Evolutionary conservation across 1,140 invertebrate species (phyloP), one percentile per base, ranked within the genome.

Genomic region (Drosophila ironensis): DNA sequence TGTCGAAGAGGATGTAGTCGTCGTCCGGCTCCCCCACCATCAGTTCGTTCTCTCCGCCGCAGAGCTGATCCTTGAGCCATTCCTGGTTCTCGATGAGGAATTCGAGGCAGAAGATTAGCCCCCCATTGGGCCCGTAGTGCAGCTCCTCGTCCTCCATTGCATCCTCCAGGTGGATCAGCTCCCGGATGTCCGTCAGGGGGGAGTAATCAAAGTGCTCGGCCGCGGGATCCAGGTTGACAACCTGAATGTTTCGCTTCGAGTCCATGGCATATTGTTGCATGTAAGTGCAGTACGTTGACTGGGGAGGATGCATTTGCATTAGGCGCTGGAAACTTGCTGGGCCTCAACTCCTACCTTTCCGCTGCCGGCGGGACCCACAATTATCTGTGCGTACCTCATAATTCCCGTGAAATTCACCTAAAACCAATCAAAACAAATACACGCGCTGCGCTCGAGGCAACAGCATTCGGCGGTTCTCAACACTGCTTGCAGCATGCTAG

Each of bases 1-100:
- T 99, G 91, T 99, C 98, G 90, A 99, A 99, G n/a, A 99, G 91
- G 45, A 99, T 94, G 88, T 99, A 99, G 91, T 99, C 98, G 69
- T 96, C 94, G 61, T 96, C 95, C 1, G 93, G 92, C 38, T 89
- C 87, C 2, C 73, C 87, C 3, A 87, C 48, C 52, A 82, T 82
- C 19, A 91, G 88, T 8, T 93, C 92, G 41, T 81, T 82, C 19
- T 78, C 70, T 9, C 77, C 84, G 4, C 87, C 88, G 8, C 93
- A 94, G 8, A 98, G 90, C 87, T 97, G 93, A 42, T 98, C 96
- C 76, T 95, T 93, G 4, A 99, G 90, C 98, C 98, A 99, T 19
- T 97, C 94, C 70, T 94, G 92, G 91, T 99, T 98, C 89, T 98
- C 94, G 40, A 98, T 88, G 3, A 99, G 91, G 81, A 97, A 99